Conservation (phyloP, 2,888 invertebrate species). For the Microctonus aethiopoides region DNA sequence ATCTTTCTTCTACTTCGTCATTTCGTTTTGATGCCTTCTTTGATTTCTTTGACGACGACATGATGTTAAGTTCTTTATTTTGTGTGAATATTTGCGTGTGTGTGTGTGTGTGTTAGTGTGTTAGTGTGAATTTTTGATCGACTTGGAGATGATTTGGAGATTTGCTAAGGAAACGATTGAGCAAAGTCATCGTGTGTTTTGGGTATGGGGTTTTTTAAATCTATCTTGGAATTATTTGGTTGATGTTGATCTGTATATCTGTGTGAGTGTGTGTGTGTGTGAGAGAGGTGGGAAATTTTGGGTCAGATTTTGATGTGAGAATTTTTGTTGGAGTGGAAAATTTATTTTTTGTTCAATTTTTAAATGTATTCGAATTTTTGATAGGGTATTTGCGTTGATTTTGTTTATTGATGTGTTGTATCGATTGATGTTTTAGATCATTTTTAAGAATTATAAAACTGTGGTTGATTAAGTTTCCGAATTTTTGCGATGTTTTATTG, state of each 20-base stretch:
- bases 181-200: conserved; percentile 8
- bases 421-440: too few species aligned
- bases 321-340: too few species aligned
- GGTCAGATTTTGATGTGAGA: too few species aligned
- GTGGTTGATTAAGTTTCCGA: too few species aligned
- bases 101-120: conserved; percentile 26
- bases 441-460: too few species aligned
- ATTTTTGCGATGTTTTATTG: too few species aligned
- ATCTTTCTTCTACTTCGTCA: neutral
- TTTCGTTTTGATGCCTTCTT: conserved; percentile 11
- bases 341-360: too few species aligned
- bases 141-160: conserved; percentile 40
- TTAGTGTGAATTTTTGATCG: conserved; percentile 37
- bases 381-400: too few species aligned
- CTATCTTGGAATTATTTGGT: conserved; percentile 18
- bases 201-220: conserved; percentile 11
- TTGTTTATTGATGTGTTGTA: too few species aligned
- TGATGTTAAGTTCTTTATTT: too few species aligned
- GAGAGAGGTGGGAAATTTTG: neutral
- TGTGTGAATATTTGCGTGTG: too few species aligned
- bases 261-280: neutral
- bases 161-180: conserved; percentile 31
- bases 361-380: too few species aligned
- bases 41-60: neutral
- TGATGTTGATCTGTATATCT: neutral